Evolutionary conservation across 2,888 invertebrate genomes (phyloP), one percentile per base, ranked within the genome.

Genomic region (Rhingia campestris): DNA sequence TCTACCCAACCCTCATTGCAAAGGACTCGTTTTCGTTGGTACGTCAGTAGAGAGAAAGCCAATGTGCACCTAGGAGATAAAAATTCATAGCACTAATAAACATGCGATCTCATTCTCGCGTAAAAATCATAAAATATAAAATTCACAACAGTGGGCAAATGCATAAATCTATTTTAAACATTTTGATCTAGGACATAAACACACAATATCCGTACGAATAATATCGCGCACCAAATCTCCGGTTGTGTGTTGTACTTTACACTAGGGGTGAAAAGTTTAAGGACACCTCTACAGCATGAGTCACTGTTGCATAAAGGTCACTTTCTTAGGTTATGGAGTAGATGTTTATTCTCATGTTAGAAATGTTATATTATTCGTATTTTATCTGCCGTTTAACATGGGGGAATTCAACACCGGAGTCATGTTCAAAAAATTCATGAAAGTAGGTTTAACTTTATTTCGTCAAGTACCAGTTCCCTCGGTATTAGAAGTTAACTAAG

Each of bases 51-150:
- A 43, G 12, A 30, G 14, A 49, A 37, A 39, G 12, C 3, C 59
- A 61, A 73, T 73, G 47, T 67, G 56, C 54, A 61, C 3, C 14
- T 47, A 61, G 67, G 41, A 70, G 56, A 76, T 81, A 76, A 72
- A 81, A 81, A 72, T 70, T 47, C 76, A 72, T 61, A 76, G 54
- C 61, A 56, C 61, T 72, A 66, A 64, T 76, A 76, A 81, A 76
- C 72, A 66, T 76, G 81, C 66, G 66, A 81, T 76, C 59, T 70
- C 54, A 49, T 59, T 81, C 41, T 58, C 35, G 59, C 39, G 37
- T 45, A 59, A 76, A 70, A 59, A 39, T 51, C 64, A 66, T 66
- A 70, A 76, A 81, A 76, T 59, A 56, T 30, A 72, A 56, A 66
- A 66, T 61, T 39, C 22, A 58, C 47, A 30, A 45, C 59, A n/a